Base-by-base conservation (phyloP, 2,113 vertebrate species). In the Ahaetulla prasina region DNA sequence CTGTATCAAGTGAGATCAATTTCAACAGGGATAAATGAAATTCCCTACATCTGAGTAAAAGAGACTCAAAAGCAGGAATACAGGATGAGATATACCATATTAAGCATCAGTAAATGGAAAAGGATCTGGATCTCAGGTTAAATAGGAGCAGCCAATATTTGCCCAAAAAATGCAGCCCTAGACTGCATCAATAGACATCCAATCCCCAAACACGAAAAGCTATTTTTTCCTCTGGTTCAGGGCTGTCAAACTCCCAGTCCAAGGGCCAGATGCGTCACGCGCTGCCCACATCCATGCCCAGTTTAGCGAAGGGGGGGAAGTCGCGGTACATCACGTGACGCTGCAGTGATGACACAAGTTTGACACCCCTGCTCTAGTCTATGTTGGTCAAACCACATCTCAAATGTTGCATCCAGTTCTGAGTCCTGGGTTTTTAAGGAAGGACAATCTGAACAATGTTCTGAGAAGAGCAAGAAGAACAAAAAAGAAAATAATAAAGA, bases 321-420 rank as follows among this genome's bases (percentile, higher is more conserved):
- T 52, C 4, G 16, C 52, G 4, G 16, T 53, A 53, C 16, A 1
- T 53, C 52, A 53, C 1, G 0, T 4, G 16, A 53, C 0, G 52
- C 52, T 0, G 3, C 3, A 0, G 4, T 53, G 52, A 53, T 53
- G 52, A 18, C 16, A 18, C 16, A 0, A 53, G 52, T 53, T 53
- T 53, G 14, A 5, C 16, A 16, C 14, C 14, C 52, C 52, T 4
- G 50, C 63, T 74, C 14, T 74, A 35, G n/a, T 74, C 68, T 39
- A 39, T 39, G 35, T 80, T 80, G 35, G 68, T 39, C 7, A 39
- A 39, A 22, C 35, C 18, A 80, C 6, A 39, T 8, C 68, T 39
- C 68, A 80, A 80, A 80, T 20, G n/a, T 39, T 80, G 18, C 35
- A 80, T 39, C 35, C 35, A 80, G 35, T 80, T 80, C 35, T 80